Evolutionary conservation across 2,797 vertebrate genomes (phyloP).

Genomic region (Decapterus maruadsi): DNA sequence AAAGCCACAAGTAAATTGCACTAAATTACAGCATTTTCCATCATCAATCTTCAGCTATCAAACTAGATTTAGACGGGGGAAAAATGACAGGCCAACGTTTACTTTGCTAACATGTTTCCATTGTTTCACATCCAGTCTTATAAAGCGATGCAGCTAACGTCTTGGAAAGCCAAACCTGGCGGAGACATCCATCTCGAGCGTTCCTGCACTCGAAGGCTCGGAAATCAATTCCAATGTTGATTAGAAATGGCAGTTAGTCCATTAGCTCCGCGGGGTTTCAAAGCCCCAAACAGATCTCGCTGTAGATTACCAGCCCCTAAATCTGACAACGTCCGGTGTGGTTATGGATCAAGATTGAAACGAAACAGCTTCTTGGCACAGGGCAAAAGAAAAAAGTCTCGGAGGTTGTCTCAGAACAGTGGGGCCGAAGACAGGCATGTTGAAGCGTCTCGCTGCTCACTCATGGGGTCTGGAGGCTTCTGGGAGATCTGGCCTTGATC

Average conservation of each 20-base stretch:
- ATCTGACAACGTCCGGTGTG: slow-evolving; percentile 75
- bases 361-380: slow-evolving; percentile 81
- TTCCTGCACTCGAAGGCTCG: slow-evolving; percentile 45
- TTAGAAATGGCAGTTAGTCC: slow-evolving; percentile 82
- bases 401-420: slow-evolving; percentile 70
- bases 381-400: slow-evolving; percentile 70
- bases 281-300: slow-evolving; percentile 71
- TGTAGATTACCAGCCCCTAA: slow-evolving; percentile 73
- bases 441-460: slow-evolving; percentile 59
- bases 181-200: slow-evolving; percentile 49
- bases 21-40: slow-evolving; percentile 28
- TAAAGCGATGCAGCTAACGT: slow-evolving; percentile 42
- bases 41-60: slow-evolving; percentile 26
- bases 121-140: slow-evolving; percentile 15
- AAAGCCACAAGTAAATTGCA: slow-evolving; percentile 7
- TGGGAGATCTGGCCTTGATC: slow-evolving; percentile 73
- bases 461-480: slow-evolving; percentile 59
- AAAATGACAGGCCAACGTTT: slow-evolving; percentile 1
- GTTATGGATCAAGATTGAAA: slow-evolving; percentile 79
- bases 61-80: slow-evolving; percentile 1
- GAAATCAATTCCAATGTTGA: slow-evolving; percentile 70
- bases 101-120: slow-evolving; percentile 29
- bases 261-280: slow-evolving; percentile 78
- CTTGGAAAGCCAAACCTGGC: slow-evolving; percentile 40
- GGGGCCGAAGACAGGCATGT: slow-evolving; percentile 65